Evolutionary conservation across 2,797 vertebrate species (phyloP).

Genomic region (Pelochelys cantorii): DNA sequence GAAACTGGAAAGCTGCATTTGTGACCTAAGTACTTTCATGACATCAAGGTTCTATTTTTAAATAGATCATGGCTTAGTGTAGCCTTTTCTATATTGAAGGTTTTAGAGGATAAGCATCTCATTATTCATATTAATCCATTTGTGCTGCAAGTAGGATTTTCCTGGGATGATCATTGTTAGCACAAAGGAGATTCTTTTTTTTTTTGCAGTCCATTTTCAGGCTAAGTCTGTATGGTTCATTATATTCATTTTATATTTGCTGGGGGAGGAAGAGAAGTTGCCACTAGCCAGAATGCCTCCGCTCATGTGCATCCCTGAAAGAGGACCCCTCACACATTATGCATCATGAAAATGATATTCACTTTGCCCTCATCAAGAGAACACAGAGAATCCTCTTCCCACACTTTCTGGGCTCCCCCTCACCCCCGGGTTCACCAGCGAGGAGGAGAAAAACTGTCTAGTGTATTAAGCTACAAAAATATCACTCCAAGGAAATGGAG

Average conservation of each 20-base stretch:
- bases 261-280: neutral
- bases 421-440: rapidly evolving
- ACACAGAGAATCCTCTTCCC: neutral
- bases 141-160: conserved; percentile 53
- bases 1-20: neutral
- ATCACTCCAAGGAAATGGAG: neutral
- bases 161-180: conserved; percentile 28
- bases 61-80: conserved; percentile 42
- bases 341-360: neutral
- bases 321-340: neutral
- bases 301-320: neutral
- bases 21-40: neutral
- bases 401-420: rapidly evolving
- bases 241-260: neutral
- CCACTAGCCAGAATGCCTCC: neutral
- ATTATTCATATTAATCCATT: conserved; percentile 68
- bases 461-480: neutral
- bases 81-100: conserved; percentile 60
- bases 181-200: neutral
- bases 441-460: too few species aligned
- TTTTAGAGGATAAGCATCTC: conserved; percentile 12
- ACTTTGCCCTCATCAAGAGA: neutral
- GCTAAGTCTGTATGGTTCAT: neutral
- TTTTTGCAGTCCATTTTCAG: neutral
- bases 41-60: conserved; percentile 10